Evolutionary conservation across 2,113 vertebrate species (phyloP), one percentile per base, ranked within the genome.

Genomic region (Channa maculata): DNA sequence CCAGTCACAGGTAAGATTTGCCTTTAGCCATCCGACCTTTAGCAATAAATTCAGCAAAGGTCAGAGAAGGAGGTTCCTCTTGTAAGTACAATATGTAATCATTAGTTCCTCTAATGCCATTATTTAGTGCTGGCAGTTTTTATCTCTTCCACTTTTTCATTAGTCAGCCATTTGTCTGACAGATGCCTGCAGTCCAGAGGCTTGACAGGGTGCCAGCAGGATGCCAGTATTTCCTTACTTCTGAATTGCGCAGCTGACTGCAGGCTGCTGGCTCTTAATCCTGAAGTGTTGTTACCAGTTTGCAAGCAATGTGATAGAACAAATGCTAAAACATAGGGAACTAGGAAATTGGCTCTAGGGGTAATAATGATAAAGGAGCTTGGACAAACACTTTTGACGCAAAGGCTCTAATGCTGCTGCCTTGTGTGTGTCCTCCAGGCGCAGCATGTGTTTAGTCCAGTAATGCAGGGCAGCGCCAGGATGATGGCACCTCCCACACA

Each of bases 361-460:
- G 14, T 10, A 52, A 51, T 36, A 15, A 63, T 77, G 43, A 15
- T 4, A 49, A 6, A n/a, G 34, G 24, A 53, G 24, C 33, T 34
- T 4, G 24, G 24, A 24, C 24, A 24, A 2, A 24, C 24, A 1
- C 24, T 24, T 24, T 24, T 24, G 24, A 50, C 38, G 78, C 37
- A 43, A 12, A 7, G 8, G 9, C 65, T 55, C 14, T 34, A 0
- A 15, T n/a, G 36, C 37, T 7, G 10, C 24, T 3, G 11, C 37
- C 46, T 45, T 71, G 36, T 36, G 13, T 70, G 34, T 68, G 48
- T 66, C 67, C 44, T 79, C 12, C 94, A 98, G 97, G 96, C 97
- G 46, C 96, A 98, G 93, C 97, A 99, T 79, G 94, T 99, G 86
- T 99, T 99, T 88, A 98, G 96, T 90, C 96, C 96, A 53, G 96